Percentiles rank a stretch among this genome's conserved stretches.
Conservation (phyloP, 1,140 invertebrate species). For the Euwallacea similis region DNA sequence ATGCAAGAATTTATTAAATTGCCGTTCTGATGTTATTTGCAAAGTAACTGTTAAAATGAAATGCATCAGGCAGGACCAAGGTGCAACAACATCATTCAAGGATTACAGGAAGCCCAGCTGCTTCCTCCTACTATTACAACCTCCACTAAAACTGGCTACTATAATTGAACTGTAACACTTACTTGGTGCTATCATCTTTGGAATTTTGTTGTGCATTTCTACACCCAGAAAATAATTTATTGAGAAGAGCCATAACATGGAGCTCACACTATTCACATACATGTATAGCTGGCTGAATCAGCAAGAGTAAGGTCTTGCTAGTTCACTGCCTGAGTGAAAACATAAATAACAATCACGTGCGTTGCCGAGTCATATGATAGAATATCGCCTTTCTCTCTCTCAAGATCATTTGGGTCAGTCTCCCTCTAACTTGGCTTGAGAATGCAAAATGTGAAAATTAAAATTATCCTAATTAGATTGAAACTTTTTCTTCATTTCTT, state of each 20-base stretch:
- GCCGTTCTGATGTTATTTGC: too few species aligned
- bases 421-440: background rate
- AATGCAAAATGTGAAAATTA: too few species aligned
- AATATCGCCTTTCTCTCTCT: conserved; percentile 4
- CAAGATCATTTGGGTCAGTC: background rate
- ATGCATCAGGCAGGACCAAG: too few species aligned
- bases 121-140: too few species aligned
- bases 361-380: conserved; percentile 60
- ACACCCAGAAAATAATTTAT: conserved; percentile 54
- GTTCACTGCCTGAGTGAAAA: conserved; percentile 52
- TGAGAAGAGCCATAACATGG: conserved; percentile 58
- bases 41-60: too few species aligned
- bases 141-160: background rate
- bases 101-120: too few species aligned
- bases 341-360: conserved; percentile 60
- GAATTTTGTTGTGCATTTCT: conserved; percentile 46
- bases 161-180: conserved; percentile 1
- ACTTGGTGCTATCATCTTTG: conserved; percentile 41
- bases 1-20: too few species aligned
- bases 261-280: conserved; percentile 46
- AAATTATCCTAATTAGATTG: too few species aligned
- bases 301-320: conserved; percentile 40
- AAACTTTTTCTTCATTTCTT: too few species aligned
- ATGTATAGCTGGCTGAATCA: conserved; percentile 47
- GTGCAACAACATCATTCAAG: too few species aligned